Base-by-base conservation (phyloP, 2,113 vertebrate genomes). In the Platichthys stellatus region DNA sequence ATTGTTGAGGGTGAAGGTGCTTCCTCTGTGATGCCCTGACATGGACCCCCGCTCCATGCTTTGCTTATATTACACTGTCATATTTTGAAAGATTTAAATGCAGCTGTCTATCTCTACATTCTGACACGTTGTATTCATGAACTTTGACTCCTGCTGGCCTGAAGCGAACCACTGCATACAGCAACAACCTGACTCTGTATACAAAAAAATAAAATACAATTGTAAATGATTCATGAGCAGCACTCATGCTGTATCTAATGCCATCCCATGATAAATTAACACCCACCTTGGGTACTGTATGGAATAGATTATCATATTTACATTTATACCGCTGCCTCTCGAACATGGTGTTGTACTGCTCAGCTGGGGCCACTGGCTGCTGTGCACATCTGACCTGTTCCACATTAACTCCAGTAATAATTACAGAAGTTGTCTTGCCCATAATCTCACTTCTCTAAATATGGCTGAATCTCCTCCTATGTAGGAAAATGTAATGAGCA, bases 221-320 rank as follows among this genome's bases (percentile, higher is more conserved):
- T n/a, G 28, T 54, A 49, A 67, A 35, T 63, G 43, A 77, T 77
- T 77, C 49, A 77, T 69, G 69, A n/a, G 13, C 38, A 23, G 45
- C 13, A 49, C 9, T 63, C 13, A 49, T 62, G 61, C 56, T 62
- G 62, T 26, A 45, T 38, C 58, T 56, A 21, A 23, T 56, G 21
- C 40, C 45, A 10, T 31, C 49, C 43, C n/a, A 49, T 64, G 62
- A 74, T 74, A 51, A 63, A 80, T 64, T 28, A 62, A 38, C 5
- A 0, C 62, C 31, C 9, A 43, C 51, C 13, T 28, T 18, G 20
- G 54, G 26, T 53, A 24, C 21, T 53, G 15, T 56, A 70, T 75
- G 12, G 49, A 18, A 67, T 23, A 68, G 21, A 47, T 78, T 14
- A 40, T 63, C 63, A 64, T 12, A 78, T 63, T 70, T 51, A 59